Evolutionary conservation across 2,888 invertebrate species (phyloP).

Genomic region (Leucophora obtusa): DNA sequence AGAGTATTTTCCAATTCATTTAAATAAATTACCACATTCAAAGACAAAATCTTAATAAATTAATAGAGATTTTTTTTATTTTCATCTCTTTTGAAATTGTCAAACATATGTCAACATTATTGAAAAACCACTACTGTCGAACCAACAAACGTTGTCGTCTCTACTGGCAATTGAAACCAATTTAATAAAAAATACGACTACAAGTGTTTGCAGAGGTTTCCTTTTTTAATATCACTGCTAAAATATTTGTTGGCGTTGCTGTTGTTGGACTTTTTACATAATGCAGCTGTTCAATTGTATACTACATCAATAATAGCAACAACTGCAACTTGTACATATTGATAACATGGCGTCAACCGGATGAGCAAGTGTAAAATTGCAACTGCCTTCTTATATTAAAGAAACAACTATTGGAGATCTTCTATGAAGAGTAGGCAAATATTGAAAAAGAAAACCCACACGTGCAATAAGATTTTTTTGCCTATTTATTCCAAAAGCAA

Average conservation of each 20-base stretch:
- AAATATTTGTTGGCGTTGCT: slow-evolving; percentile 17
- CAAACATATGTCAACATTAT: slow-evolving; percentile 63
- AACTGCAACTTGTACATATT: slow-evolving; percentile 22
- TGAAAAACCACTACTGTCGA: slow-evolving; percentile 61
- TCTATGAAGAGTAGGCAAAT: slow-evolving; percentile 43
- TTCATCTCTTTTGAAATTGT: slow-evolving; percentile 53
- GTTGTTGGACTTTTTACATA: slow-evolving; percentile 55
- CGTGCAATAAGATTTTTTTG: slow-evolving; percentile 49
- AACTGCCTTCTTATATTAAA: slow-evolving; percentile 35
- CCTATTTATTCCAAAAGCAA: slow-evolving; percentile 45
- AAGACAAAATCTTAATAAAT: slow-evolving; percentile 34
- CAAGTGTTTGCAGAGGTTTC: slow-evolving; percentile 50
- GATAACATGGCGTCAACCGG: slow-evolving; percentile 65
- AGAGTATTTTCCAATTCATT: too few species aligned
- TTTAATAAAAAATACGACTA: slow-evolving; percentile 39
- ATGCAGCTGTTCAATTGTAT: slow-evolving; percentile 61
- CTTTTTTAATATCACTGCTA: slow-evolving; percentile 37
- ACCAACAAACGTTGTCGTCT: slow-evolving; percentile 26
- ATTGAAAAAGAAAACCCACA: slow-evolving; percentile 53
- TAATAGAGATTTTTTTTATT: slow-evolving; percentile 54
- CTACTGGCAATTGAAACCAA: slow-evolving; percentile 47
- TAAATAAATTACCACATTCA: too few species aligned
- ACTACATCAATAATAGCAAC: slow-evolving; percentile 53
- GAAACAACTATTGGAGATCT: slow-evolving; percentile 10
- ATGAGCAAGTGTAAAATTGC: slow-evolving; percentile 66